phyloP scores from a whole-genome alignment of 2,797 vertebrate species.

The Sphenopsis melanotis region DNA sequence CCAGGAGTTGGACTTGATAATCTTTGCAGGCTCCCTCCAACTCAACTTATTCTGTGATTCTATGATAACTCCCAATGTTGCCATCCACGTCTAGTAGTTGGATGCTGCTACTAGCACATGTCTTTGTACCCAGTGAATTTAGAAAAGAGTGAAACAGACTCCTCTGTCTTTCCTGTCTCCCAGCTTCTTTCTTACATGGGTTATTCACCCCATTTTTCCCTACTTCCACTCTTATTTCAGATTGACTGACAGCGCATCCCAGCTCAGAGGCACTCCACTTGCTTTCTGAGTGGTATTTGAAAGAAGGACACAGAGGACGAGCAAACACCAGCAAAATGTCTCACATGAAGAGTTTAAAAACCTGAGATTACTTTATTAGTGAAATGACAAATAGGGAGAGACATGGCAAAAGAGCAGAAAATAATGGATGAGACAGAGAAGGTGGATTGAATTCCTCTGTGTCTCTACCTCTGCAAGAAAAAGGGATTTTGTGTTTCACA shows the following conservation, averaged over 20 bases:
- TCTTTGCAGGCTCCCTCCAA: not conserved
- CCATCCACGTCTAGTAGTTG: not conserved
- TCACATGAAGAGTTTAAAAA: not conserved
- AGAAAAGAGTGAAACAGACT: not conserved
- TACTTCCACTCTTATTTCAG: not conserved
- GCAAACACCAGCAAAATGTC: not conserved
- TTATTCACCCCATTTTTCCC: not conserved
- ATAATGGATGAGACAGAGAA: conserved; percentile 43
- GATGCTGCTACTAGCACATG: not conserved
- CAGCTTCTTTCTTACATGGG: not conserved
- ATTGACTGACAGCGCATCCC: not conserved
- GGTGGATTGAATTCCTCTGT: not conserved
- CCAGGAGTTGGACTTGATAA: not conserved
- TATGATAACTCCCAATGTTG: not conserved
- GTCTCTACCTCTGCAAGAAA: not conserved
- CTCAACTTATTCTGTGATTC: not conserved
- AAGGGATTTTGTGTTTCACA: not conserved
- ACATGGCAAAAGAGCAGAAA: conserved; percentile 26
- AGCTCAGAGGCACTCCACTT: not conserved
- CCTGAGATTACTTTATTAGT: not conserved
- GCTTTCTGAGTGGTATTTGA: not conserved
- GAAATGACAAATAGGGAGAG: conserved; percentile 16
- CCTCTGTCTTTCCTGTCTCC: not conserved
- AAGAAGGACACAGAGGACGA: not conserved
- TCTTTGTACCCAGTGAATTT: not conserved